Evolutionary conservation across 2,888 invertebrate species (phyloP), one percentile per base, ranked within the genome.

Genomic region (Zygaena filipendulae): DNA sequence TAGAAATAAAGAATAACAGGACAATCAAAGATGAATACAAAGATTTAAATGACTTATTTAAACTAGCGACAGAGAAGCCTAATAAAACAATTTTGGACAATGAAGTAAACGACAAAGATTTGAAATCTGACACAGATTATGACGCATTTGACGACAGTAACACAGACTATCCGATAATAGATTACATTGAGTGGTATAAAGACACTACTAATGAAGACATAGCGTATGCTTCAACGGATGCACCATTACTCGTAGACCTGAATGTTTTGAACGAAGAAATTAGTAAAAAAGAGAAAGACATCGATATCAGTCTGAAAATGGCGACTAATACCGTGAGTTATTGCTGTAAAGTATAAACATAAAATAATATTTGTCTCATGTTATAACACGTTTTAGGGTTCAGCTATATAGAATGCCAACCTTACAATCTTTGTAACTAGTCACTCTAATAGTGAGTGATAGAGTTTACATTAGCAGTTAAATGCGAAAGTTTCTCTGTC

Each of bases 161-260:
- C 0, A 69, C 70, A 2, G 75, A 75, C 42, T 75, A 75, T 36
- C 63, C 61, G 0, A 49, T 54, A 1, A 48, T 72, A 23, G 72
- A 75, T 38, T 75, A 75, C 33, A 34, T 71, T 27, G 74, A 72
- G 5, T 30, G 69, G 6, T 75, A 71, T 30, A 72, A 70, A 42
- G 74, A 75, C 29, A 70, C 67, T 0, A 71, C 67, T 0, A 64
- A 67, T 33, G 74, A 74, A 45, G 49, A 56, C 21, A 37, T 50
- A 11, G 32, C 50, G 2, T 58, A 58, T 13, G 40, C 42, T 12
- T 27, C 46, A 2, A 59, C 59, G n/a, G 45, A 42, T 25, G 13
- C 14, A 14, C 37, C 44, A 3, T 21, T 30, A 14, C 29, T 11
- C 13, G 26, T 29, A 7, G 25, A 33, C 14, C 16, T n/a, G n/a